Evolutionary conservation across 2,797 vertebrate genomes (phyloP), one percentile per base, ranked within the genome.

Genomic region (Furcifer pardalis): DNA sequence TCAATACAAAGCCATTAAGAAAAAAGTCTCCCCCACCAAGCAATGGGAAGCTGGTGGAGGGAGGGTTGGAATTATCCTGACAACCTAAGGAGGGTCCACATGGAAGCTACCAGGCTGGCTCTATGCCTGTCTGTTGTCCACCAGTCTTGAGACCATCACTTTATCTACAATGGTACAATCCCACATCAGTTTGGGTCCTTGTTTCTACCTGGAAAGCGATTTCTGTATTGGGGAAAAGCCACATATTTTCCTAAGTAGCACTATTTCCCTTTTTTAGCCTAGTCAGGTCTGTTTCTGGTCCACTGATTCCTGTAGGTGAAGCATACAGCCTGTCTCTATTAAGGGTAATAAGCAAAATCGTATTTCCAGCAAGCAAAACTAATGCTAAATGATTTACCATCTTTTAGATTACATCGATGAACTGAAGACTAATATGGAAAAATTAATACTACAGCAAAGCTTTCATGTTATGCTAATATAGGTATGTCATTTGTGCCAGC

Each of bases 401-500:
- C 62, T 81, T 77, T 84, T 71, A 25, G 44, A 71, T 79, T 27
- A 13, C 59, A 63, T 23, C 62, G 77, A 63, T 42, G 66, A 90
- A n/a, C 44, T 46, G 60, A 60, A 75, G 77, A 65, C 73, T 84
- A 17, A 62, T 56, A 21, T 0, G 27, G 56, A 19, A 72, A 35
- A 87, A 80, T 32, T 59, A 83, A 23, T 72, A 79, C 17, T 60
- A 7, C 4, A 89, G 44, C 37, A 87, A 68, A 82, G 19, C 13
- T 78, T 82, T 77, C 10, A 0, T 21, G 0, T 77, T 72, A 77
- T 88, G 84, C 17, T 7, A 66, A 52, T 32, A 81, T 62, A 84
- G 56, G 71, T 77, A 5, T 81, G 27, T 62, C 83, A 77, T 82
- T 88, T 85, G 62, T 88, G 66, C 60, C 21, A 40, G 10, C 3